Conservation (phyloP, 1,140 invertebrate genomes). For the Drosophila lowei region DNA sequence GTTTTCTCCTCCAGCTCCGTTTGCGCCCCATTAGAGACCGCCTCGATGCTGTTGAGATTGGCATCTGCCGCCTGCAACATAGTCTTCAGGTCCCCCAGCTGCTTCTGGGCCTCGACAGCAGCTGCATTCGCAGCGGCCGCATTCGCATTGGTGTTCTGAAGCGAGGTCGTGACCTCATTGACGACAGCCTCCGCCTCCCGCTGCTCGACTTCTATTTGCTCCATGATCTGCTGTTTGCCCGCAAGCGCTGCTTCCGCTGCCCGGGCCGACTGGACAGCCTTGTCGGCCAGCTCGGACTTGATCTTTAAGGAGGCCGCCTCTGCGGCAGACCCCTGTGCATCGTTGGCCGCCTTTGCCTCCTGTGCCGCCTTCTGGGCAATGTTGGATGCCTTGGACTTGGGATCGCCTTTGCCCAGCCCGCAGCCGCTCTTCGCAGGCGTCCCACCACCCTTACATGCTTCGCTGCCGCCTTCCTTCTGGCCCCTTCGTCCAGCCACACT, state of each 20-base stretch:
- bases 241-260: slow-evolving; percentile 87
- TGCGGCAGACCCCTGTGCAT: slow-evolving; percentile 87
- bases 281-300: slow-evolving; percentile 87
- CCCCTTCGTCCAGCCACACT: no score
- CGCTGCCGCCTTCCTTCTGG: no score
- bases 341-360: slow-evolving; percentile 87
- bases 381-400: slow-evolving; percentile 83
- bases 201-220: slow-evolving; percentile 85
- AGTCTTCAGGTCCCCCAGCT: slow-evolving; percentile 83
- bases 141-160: slow-evolving; percentile 86
- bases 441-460: no score
- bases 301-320: slow-evolving; percentile 87
- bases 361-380: slow-evolving; percentile 87
- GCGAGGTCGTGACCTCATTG: slow-evolving; percentile 85
- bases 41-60: slow-evolving; percentile 86
- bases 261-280: slow-evolving; percentile 87
- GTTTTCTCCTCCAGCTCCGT: slow-evolving; percentile 86
- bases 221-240: slow-evolving; percentile 86
- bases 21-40: slow-evolving; percentile 85
- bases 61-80: slow-evolving; percentile 84
- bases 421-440: no score
- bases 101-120: slow-evolving; percentile 84
- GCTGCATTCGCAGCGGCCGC: slow-evolving; percentile 85
- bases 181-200: slow-evolving; percentile 87
- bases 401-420: slow-evolving; percentile 20